phyloP scores from a whole-genome alignment of 2,888 invertebrate genomes.

The Mycogona germanica region DNA sequence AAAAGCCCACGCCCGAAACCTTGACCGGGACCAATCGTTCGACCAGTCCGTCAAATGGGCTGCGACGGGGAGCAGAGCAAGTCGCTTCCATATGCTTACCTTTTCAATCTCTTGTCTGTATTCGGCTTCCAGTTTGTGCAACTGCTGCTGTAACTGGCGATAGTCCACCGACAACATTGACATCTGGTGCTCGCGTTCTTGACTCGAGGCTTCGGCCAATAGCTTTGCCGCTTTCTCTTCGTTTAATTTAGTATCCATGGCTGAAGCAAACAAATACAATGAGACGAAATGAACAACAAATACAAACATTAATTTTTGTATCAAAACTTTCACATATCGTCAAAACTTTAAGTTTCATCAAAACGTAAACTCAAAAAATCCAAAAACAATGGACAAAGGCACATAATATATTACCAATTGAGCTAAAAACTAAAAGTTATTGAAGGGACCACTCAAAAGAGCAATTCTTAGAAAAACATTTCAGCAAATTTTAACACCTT shows the following conservation, averaged over 20 bases:
- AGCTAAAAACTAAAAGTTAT: not conserved
- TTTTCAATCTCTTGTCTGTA: constrained; percentile 76
- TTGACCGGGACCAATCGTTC: no score
- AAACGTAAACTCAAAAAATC: not conserved
- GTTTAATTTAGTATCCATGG: constrained; percentile 78
- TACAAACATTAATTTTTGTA: not conserved
- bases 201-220: constrained; percentile 56
- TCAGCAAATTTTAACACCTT: no score
- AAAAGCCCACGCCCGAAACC: no score
- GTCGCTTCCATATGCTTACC: no score
- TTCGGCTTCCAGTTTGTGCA: constrained; percentile 85
- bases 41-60: no score
- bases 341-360: not conserved
- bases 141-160: constrained; percentile 73
- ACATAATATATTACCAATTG: no score
- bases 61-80: no score
- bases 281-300: constrained; percentile 14
- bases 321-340: no score
- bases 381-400: no score
- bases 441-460: not conserved
- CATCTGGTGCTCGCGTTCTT: constrained; percentile 88
- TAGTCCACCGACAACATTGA: constrained; percentile 92
- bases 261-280: constrained; percentile 38
- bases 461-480: no score
- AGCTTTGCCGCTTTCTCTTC: constrained; percentile 80